phyloP scores from a whole-genome alignment of 2,113 vertebrate genomes.

The Rousettus leschenaultii region DNA sequence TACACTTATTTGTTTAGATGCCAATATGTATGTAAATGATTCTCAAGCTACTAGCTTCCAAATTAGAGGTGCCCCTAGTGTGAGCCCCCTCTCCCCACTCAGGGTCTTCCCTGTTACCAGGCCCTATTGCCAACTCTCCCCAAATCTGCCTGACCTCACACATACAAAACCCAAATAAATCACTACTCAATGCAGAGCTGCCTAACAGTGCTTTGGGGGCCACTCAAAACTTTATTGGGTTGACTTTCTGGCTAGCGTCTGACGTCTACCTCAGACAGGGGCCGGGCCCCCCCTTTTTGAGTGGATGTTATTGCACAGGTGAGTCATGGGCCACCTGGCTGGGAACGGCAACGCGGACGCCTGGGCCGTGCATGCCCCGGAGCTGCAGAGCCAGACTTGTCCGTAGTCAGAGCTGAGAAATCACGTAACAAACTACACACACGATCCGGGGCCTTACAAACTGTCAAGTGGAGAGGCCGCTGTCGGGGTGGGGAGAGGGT shows the following conservation, averaged over 20 bases:
- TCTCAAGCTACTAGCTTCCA: background rate
- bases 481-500: rapidly evolving
- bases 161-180: rapidly evolving
- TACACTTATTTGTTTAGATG: background rate
- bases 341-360: rapidly evolving
- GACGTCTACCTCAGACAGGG: background rate
- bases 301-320: background rate
- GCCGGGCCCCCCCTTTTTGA: background rate
- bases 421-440: rapidly evolving
- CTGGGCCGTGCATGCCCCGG: background rate
- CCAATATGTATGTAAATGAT: background rate
- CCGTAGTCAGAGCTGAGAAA: background rate
- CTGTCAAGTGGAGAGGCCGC: too few species aligned
- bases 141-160: background rate
- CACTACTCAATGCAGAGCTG: background rate
- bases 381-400: background rate
- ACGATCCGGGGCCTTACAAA: too few species aligned
- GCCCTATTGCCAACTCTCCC: background rate
- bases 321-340: background rate
- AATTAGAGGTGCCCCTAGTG: background rate
- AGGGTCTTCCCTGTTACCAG: background rate
- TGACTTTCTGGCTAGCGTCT: background rate
- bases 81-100: too few species aligned
- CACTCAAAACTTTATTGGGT: background rate
- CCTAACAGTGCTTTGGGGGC: background rate